These are phyloP conservation scores for Medauroidea extradentata DNA, from an alignment of 1,140 invertebrate species.

Conservation along the genomic window DNA sequence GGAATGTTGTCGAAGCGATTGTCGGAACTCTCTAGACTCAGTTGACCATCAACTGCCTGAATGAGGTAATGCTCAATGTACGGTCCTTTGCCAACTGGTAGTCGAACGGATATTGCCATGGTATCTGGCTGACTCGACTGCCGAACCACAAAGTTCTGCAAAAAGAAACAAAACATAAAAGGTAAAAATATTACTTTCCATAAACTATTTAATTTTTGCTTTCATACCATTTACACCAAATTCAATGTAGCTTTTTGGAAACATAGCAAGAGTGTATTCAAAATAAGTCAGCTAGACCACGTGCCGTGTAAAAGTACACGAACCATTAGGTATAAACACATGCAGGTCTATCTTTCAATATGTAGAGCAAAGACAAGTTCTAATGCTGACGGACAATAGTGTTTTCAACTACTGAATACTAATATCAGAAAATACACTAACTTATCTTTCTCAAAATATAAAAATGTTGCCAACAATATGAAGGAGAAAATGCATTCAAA, in stretches of 20 bases:
- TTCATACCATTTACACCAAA: not conserved
- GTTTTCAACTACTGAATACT: no score
- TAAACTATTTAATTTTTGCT: not conserved
- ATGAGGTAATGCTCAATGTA: slow-evolving; percentile 96
- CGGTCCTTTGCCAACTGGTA: slow-evolving; percentile 78
- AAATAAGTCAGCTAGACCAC: no score
- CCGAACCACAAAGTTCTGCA: slow-evolving; percentile 88
- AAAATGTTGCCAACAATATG: no score
- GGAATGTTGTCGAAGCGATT: slow-evolving; percentile 90
- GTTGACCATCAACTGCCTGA: slow-evolving; percentile 67
- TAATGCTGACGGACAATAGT: no score
- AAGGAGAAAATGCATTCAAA: no score
- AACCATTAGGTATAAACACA: no score
- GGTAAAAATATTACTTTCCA: not conserved
- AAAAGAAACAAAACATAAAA: slow-evolving; percentile 26
- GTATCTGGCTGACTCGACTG: slow-evolving; percentile 89
- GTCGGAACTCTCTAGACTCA: slow-evolving; percentile 88
- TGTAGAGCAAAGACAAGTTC: no score
- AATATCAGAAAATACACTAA: no score
- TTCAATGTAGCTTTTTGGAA: not conserved
- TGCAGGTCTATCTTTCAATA: no score
- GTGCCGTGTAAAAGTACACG: no score
- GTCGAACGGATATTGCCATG: slow-evolving; percentile 88
- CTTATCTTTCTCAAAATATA: no score
- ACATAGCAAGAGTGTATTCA: no score